These are phyloP conservation scores for Prionailurus viverrinus DNA, from an alignment of 2,113 vertebrate genomes.

Conservation along the genomic window DNA sequence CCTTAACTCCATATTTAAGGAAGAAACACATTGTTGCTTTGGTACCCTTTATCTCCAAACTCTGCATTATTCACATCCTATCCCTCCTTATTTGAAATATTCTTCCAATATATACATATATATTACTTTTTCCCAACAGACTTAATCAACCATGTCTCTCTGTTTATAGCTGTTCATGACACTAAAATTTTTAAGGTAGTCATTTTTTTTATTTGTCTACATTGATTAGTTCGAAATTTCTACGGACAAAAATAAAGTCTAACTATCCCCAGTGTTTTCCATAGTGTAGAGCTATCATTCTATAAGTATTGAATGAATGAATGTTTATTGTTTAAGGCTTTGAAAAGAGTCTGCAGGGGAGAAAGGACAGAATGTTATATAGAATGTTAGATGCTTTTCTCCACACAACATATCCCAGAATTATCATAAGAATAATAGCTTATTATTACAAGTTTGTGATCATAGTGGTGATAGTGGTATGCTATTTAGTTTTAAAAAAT, in stretches of 20 bases:
- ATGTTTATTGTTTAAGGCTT: neutral
- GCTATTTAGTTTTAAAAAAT: neutral
- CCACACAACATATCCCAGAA: neutral
- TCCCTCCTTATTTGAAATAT: neutral
- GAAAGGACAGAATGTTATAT: neutral
- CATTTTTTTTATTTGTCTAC: neutral
- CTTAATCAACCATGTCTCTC: neutral
- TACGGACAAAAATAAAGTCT: slow-evolving; percentile 7
- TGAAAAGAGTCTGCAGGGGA: neutral
- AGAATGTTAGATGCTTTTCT: neutral
- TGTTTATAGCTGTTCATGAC: neutral
- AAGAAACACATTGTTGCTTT: neutral
- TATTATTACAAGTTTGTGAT: neutral
- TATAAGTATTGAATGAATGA: neutral
- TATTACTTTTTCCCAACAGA: neutral
- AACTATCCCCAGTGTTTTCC: neutral
- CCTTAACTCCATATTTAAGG: neutral
- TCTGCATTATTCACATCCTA: neutral
- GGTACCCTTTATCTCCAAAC: neutral
- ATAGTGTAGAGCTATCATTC: neutral
- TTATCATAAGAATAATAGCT: neutral
- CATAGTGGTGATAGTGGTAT: neutral
- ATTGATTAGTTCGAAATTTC: neutral
- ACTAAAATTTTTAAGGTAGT: neutral
- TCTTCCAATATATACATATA: neutral